Percentiles rank a stretch among this genome's conserved stretches.
Evolutionary conservation across 2,797 vertebrate genomes (phyloP).

Genomic region (Enteromius paludinosus): DNA sequence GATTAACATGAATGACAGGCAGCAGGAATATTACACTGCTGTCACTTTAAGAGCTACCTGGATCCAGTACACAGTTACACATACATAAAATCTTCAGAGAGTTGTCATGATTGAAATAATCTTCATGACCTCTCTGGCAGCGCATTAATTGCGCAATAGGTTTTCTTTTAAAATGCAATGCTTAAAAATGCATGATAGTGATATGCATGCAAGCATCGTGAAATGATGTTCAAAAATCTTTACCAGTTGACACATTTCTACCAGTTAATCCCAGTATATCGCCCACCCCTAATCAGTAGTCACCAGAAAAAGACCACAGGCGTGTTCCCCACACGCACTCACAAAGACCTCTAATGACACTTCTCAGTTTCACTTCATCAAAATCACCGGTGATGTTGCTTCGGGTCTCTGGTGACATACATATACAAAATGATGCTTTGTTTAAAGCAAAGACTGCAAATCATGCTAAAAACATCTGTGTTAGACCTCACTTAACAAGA

Average conservation of each 20-base stretch:
- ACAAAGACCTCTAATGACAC: background rate
- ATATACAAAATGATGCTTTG: conserved; percentile 48
- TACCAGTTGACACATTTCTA: background rate
- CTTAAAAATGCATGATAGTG: background rate
- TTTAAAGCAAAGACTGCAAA: conserved; percentile 46
- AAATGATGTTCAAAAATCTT: too few species aligned
- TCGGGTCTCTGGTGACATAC: background rate
- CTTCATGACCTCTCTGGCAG: background rate
- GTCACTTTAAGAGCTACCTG: background rate
- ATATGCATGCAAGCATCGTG: too few species aligned
- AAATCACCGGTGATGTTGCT: background rate
- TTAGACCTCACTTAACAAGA: conserved; percentile 58
- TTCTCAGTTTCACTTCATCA: conserved; percentile 9
- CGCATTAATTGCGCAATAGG: background rate
- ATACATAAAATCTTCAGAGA: too few species aligned
- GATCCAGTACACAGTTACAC: background rate
- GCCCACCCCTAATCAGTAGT: background rate
- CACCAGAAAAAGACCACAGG: background rate
- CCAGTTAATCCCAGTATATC: background rate
- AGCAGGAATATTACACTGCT: background rate
- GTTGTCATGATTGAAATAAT: background rate
- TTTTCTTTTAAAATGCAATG: too few species aligned
- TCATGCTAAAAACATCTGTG: conserved; percentile 56
- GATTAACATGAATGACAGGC: too few species aligned
- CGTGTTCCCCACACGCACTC: background rate